Evolutionary conservation across 2,797 vertebrate species (phyloP).

Genomic region (Borostomias antarcticus): DNA sequence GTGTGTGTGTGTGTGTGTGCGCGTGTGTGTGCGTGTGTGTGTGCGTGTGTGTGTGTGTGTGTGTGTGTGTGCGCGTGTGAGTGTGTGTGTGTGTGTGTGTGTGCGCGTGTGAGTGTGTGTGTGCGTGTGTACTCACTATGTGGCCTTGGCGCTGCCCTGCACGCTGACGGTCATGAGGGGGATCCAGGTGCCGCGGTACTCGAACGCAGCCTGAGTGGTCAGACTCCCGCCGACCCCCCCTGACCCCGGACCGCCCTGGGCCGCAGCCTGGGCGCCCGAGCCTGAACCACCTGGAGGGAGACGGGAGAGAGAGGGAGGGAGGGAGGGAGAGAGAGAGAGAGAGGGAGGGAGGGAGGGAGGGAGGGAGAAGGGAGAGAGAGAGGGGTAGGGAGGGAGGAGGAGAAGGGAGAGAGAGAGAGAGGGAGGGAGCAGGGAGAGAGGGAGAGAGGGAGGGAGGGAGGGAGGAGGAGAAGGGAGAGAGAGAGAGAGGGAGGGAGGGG

Average conservation of each 20-base stretch:
- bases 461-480: too few species aligned
- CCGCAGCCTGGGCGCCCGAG: constrained; percentile 75
- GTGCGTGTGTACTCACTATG: constrained; percentile 85
- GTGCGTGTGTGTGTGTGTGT: background rate
- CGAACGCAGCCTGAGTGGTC: constrained; percentile 93
- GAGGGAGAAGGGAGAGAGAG: background rate
- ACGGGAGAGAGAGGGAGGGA: background rate
- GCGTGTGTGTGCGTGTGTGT: background rate
- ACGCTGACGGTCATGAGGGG: constrained; percentile 92
- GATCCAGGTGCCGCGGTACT: constrained; percentile 98
- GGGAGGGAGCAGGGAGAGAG: background rate
- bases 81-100: constrained; percentile 6
- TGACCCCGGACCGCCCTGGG: constrained; percentile 80
- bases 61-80: background rate
- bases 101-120: background rate
- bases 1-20: background rate
- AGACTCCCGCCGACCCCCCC: constrained; percentile 80
- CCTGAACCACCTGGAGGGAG: constrained; percentile 70
- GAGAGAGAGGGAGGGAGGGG: too few species aligned
- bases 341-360: background rate
- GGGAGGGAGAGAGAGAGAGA: constrained; percentile 13
- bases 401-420: background rate
- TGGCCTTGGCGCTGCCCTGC: constrained; percentile 97
- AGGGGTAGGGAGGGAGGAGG: background rate
- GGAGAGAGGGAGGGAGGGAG: too few species aligned